Base-by-base conservation (phyloP, 2,888 invertebrate species). In the Caenorhabditis afra region DNA sequence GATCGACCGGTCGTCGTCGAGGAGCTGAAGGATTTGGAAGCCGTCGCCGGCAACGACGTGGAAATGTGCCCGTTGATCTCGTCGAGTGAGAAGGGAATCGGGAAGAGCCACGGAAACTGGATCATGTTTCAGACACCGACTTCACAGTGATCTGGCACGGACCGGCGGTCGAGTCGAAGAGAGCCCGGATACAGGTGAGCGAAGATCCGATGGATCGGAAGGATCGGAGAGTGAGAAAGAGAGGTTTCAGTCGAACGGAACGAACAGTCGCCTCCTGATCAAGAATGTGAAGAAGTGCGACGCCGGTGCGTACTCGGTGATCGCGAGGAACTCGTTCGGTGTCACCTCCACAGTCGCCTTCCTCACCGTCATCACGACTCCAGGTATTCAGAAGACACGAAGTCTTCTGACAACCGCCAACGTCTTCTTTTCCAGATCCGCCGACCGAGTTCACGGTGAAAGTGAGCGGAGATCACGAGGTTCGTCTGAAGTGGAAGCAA, bases 141-240 rank as follows among this genome's bases (percentile, higher is more conserved):
- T 82, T 62, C 62, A 67, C 80, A 10, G 64, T 82, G 1, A 59
- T 61, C 1, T 84, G 84, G 84, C 70, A 79, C 23, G 84, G 84
- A 10, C 80, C 84, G 3, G 84, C 84, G 4, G 61, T 84, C 1
- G 81, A 79, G 14, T 50, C 67, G 12, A 70, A 65, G 47, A 16
- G 67, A 11, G 75, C 75, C 12, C 45, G 47, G 53, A 65, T 75
- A 39, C 61, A 65, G 50, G 73, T 67, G 16, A n/a, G n/a, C 4
- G 29, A 29, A 29, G 29, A 29, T 29, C 7, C 29, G 29, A 7
- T 5, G 7, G 29, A 29, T n/a, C 3, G 20, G 45, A 35, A 11
- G 16, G 12, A 8, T 1, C 8, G 11, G 20, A 49, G 35, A 3
- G 18, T 20, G 8, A 1, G 4, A 23, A 53, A 14, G 44, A 20